Evolutionary conservation across 1,140 invertebrate genomes (phyloP).

Genomic region (Gerris buenoi): DNA sequence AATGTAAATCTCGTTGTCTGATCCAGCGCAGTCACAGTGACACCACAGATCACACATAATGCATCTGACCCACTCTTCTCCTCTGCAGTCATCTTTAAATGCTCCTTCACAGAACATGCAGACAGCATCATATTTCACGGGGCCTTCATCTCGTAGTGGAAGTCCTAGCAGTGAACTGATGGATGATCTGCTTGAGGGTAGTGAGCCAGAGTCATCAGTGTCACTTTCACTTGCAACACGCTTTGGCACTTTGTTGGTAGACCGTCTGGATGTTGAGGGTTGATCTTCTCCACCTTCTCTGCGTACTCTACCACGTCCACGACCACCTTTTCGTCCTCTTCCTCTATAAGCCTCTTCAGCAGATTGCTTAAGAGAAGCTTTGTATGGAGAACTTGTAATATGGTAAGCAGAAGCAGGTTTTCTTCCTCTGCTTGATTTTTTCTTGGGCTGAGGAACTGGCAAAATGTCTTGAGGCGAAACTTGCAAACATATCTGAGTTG

Average conservation of each 20-base stretch:
- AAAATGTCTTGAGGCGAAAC: neutral
- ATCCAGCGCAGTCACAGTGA: conserved; percentile 17
- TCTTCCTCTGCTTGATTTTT: neutral
- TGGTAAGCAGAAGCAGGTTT: neutral
- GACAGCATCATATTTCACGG: conserved; percentile 2
- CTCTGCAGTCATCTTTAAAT: conserved; percentile 15
- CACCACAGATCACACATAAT: conserved; percentile 19
- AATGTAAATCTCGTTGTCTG: conserved; percentile 7
- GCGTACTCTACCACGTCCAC: too few species aligned
- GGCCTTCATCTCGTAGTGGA: too few species aligned
- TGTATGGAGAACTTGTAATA: neutral
- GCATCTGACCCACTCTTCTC: conserved; percentile 19
- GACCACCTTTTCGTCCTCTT: too few species aligned
- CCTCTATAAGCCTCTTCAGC: too few species aligned
- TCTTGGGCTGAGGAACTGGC: neutral
- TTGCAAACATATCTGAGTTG: neutral
- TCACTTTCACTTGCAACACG: too few species aligned
- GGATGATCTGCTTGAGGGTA: too few species aligned
- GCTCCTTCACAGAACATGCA: conserved; percentile 9
- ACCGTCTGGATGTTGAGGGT: too few species aligned
- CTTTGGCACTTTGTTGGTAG: too few species aligned
- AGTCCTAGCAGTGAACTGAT: too few species aligned
- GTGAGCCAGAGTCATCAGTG: too few species aligned
- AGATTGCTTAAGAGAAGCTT: neutral
- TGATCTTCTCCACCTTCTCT: too few species aligned